Conservation (phyloP, 2,888 invertebrate genomes). For the Cephonodes hylas region DNA sequence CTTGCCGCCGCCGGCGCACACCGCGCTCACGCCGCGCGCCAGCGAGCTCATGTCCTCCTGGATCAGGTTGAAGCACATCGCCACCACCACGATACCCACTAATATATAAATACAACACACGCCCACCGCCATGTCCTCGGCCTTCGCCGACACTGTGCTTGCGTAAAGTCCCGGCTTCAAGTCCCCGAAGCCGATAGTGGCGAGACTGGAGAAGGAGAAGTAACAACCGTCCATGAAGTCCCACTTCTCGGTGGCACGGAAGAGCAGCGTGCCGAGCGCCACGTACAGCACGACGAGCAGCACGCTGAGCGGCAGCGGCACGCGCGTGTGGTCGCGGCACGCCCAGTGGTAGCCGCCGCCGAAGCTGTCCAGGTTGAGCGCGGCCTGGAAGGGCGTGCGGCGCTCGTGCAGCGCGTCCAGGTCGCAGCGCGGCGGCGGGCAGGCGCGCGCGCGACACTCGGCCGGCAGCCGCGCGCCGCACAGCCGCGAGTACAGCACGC, state of each 20-base stretch:
- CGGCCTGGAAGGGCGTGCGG: constrained; percentile 70
- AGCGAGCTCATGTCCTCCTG: constrained; percentile 85
- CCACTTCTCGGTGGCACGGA: constrained; percentile 96
- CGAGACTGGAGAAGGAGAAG: constrained; percentile 89
- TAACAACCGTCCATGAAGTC: constrained; percentile 92
- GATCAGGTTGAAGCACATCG: constrained; percentile 93
- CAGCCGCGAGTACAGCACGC: constrained; percentile 84
- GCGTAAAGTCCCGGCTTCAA: constrained; percentile 84
- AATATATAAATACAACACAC: constrained; percentile 91
- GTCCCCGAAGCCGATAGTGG: constrained; percentile 92
- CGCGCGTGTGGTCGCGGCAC: constrained; percentile 84
- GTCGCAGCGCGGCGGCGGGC: constrained; percentile 39
- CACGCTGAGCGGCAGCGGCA: constrained; percentile 93
- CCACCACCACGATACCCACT: constrained; percentile 91
- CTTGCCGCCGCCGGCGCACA: constrained; percentile 50
- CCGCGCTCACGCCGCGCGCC: constrained; percentile 42
- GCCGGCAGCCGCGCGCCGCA: constrained; percentile 47
- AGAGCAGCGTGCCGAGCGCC: constrained; percentile 93
- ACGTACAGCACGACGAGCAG: constrained; percentile 93
- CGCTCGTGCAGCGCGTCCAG: constrained; percentile 42
- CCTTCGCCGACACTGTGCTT: constrained; percentile 67
- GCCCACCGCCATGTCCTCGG: constrained; percentile 86
- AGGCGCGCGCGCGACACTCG: constrained; percentile 48
- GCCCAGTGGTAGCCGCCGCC: constrained; percentile 63
- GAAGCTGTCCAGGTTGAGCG: constrained; percentile 65